These are phyloP conservation scores for Scomber japonicus DNA, from an alignment of 2,113 vertebrate genomes.

Conservation along the genomic window DNA sequence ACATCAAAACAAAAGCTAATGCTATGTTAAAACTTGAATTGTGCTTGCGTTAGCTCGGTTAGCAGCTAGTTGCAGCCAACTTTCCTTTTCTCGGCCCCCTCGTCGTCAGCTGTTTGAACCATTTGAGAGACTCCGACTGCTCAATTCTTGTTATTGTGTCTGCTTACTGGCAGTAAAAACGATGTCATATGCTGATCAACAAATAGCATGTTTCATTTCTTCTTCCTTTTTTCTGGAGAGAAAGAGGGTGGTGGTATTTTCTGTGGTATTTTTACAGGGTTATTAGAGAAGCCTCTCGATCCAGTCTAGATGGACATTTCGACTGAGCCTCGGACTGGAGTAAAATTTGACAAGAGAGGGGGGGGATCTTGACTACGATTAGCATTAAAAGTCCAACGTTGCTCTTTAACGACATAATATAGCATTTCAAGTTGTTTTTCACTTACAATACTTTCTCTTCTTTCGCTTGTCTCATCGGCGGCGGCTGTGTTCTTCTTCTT, in stretches of 20 bases:
- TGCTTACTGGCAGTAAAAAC: background rate
- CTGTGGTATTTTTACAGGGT: background rate
- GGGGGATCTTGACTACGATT: background rate
- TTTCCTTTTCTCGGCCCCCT: slow-evolving; percentile 57
- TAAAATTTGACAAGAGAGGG: slow-evolving; percentile 6
- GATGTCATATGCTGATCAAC: background rate
- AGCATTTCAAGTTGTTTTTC: slow-evolving; percentile 47
- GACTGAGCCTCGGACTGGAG: slow-evolving; percentile 36
- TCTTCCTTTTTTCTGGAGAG: background rate
- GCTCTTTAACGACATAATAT: background rate
- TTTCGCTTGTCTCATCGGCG: slow-evolving; percentile 72
- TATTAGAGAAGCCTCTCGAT: slow-evolving; percentile 6
- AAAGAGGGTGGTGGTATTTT: background rate
- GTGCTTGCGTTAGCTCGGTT: slow-evolving; percentile 56
- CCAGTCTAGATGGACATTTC: slow-evolving; percentile 53
- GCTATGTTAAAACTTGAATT: slow-evolving; percentile 5
- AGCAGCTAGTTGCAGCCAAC: slow-evolving; percentile 59
- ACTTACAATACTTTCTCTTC: slow-evolving; percentile 76
- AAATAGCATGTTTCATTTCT: background rate
- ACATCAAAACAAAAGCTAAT: background rate
- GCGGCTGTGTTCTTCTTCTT: slow-evolving; percentile 60
- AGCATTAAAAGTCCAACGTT: background rate
- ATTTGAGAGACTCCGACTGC: slow-evolving; percentile 9
- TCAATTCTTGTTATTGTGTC: background rate
- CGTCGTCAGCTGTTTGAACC: slow-evolving; percentile 53